Evolutionary conservation across 2,888 invertebrate genomes (phyloP).

Genomic region (Tetropium fuscum): DNA sequence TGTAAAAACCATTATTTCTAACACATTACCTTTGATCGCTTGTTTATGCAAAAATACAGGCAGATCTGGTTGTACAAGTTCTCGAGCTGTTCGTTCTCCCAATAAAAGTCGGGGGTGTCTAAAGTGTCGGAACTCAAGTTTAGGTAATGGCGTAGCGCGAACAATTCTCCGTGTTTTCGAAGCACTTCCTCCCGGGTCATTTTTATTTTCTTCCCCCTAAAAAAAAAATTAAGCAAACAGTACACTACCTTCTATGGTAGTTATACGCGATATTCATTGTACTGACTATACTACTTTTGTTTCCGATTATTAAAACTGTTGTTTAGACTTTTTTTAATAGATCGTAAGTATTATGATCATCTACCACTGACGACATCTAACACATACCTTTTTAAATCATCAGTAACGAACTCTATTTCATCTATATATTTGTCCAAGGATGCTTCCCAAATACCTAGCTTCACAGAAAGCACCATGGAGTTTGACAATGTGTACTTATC

Average conservation of each 20-base stretch:
- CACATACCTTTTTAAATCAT: slow-evolving; percentile 74
- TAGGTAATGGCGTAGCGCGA: slow-evolving; percentile 88
- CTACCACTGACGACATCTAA: neutral
- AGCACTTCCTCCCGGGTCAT: slow-evolving; percentile 80
- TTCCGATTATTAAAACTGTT: no score
- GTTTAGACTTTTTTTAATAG: no score
- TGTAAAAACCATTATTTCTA: no score
- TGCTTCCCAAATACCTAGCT: slow-evolving; percentile 95
- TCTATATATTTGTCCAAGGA: slow-evolving; percentile 86
- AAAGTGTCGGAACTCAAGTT: slow-evolving; percentile 94
- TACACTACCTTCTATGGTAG: neutral
- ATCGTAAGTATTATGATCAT: no score
- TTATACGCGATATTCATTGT: no score
- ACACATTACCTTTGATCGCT: slow-evolving; percentile 86
- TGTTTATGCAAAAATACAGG: slow-evolving; percentile 85
- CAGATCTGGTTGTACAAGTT: slow-evolving; percentile 84
- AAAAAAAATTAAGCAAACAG: slow-evolving; percentile 32
- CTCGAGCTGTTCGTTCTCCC: slow-evolving; percentile 95
- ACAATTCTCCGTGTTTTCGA: slow-evolving; percentile 87
- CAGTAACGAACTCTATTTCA: slow-evolving; percentile 83
- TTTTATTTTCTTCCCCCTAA: slow-evolving; percentile 74
- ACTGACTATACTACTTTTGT: no score
- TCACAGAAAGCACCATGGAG: slow-evolving; percentile 93
- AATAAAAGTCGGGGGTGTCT: slow-evolving; percentile 98
- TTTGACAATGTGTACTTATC: slow-evolving; percentile 96